Base-by-base conservation (phyloP, 1,140 invertebrate species). In the Dendrolimus punctatus region DNA sequence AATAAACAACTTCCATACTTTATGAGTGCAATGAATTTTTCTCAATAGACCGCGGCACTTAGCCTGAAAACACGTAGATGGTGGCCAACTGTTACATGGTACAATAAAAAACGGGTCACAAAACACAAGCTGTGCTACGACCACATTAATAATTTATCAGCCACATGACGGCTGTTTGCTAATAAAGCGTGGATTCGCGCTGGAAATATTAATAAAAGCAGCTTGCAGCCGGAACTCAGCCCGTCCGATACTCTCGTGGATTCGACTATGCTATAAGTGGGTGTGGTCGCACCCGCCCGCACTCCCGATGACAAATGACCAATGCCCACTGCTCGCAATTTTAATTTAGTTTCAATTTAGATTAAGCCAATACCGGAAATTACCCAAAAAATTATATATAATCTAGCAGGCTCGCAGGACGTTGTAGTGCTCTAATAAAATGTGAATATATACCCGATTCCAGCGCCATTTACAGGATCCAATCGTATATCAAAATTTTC, bases 171-270 rank as follows among this genome's bases (percentile, higher is more conserved):
- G 71, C 73, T 82, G 82, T 82, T 82, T 79, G 77, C 80, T 82
- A 85, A 85, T 85, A 83, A 83, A 83, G 78, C 81, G 76, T 64
- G 68, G 79, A 83, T 77, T 81, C 76, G 69, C 69, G 67, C 68
- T 81, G 80, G 78, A 83, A 83, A 85, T 85, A 85, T 85, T 83
- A 85, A 85, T 85, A 85, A 85, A 81, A 85, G 82, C 81, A 73
- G 72, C 72, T 68, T 82, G 79, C 75, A 74, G 57, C 62, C 73
- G 75, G 75, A 76, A 78, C 77, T 68, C 63, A 72, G 53, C 55
- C 63, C 63, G 68, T 53, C 57, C 58, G 61, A 55, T 23, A 60
- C 57, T 48, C 66, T 62, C 60, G 64, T 23, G 23, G 23, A 23
- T 23, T 23, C 23, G 23, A 23, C 23, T 23, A 23, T 23, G 23